phyloP scores from a whole-genome alignment of 2,797 vertebrate genomes.

The Sebastes jordani region DNA sequence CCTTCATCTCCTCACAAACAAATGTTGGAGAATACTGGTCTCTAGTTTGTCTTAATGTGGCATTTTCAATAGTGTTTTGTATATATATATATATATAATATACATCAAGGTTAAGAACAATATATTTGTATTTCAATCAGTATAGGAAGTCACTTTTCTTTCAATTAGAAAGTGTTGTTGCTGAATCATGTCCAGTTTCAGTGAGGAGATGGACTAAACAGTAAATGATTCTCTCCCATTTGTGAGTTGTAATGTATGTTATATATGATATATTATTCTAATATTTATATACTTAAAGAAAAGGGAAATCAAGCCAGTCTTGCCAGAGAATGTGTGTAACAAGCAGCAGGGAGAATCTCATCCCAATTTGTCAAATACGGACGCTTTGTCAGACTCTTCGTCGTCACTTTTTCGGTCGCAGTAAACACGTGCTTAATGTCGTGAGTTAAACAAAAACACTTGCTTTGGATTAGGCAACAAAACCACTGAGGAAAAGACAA shows the following conservation, averaged over 20 bases:
- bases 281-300: background rate
- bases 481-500: too few relatives aligned
- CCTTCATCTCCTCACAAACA: conserved; percentile 2
- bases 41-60: background rate
- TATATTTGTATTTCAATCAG: background rate
- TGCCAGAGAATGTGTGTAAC: background rate
- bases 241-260: background rate
- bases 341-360: background rate
- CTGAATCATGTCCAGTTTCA: fast-evolving
- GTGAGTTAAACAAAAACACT: too few relatives aligned
- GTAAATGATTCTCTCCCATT: background rate
- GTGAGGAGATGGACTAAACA: background rate
- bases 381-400: too few relatives aligned
- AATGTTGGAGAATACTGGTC: background rate
- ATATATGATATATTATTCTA: background rate
- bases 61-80: background rate
- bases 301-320: background rate
- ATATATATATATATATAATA: too few relatives aligned
- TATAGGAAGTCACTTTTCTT: background rate
- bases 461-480: too few relatives aligned
- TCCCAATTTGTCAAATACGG: too few relatives aligned
- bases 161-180: too few relatives aligned
- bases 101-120: background rate
- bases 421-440: too few relatives aligned
- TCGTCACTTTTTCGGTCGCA: too few relatives aligned